These are phyloP conservation scores for Troglohyphantes excavatus DNA, from an alignment of 2,888 invertebrate species.

Conservation along the genomic window DNA sequence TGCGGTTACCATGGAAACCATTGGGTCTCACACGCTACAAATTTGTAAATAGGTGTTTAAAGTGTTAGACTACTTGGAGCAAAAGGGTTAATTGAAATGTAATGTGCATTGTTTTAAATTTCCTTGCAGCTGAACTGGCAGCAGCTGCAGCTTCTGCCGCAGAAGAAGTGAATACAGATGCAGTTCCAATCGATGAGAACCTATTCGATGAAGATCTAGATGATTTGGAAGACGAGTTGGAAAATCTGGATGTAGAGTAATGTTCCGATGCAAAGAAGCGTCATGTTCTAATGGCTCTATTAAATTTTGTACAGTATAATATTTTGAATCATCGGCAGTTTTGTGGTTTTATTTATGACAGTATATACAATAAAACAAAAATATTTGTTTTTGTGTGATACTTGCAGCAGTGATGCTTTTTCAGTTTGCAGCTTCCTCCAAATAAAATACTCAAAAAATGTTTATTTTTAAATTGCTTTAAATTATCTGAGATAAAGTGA, in stretches of 20 bases:
- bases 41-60: too few relatives aligned
- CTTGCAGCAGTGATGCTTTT: neutral
- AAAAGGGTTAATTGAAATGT: too few relatives aligned
- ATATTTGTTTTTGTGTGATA: constrained; percentile 50
- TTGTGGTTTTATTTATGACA: constrained; percentile 29
- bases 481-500: too few relatives aligned
- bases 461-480: too few relatives aligned
- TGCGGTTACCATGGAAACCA: too few relatives aligned
- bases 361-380: constrained; percentile 26
- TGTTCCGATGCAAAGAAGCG: neutral
- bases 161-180: constrained; percentile 80
- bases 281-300: constrained; percentile 66
- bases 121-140: constrained; percentile 8
- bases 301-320: constrained; percentile 65
- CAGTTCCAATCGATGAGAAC: constrained; percentile 93
- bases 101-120: too few relatives aligned
- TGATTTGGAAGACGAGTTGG: constrained; percentile 90
- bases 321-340: constrained; percentile 42
- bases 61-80: too few relatives aligned
- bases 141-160: constrained; percentile 60
- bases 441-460: too few relatives aligned
- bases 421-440: neutral
- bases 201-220: constrained; percentile 92
- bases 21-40: too few relatives aligned
- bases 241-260: constrained; percentile 84